Conservation (phyloP, 2,797 vertebrate genomes). For the Phalloptychus januarius region DNA sequence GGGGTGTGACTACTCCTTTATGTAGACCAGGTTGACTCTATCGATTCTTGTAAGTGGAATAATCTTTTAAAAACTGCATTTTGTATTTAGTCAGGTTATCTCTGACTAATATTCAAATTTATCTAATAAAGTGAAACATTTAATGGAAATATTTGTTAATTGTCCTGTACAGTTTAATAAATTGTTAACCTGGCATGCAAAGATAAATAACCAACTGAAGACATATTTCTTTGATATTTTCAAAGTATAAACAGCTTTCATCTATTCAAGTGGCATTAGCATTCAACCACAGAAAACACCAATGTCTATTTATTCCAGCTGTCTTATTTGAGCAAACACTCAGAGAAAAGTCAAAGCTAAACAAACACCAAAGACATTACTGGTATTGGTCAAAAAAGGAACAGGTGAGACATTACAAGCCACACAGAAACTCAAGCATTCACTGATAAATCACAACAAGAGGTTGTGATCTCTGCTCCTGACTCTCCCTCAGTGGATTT, state of each 20-base stretch:
- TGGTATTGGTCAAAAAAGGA: conserved; percentile 39
- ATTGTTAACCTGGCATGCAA: background rate
- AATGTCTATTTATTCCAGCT: background rate
- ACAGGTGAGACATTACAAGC: conserved; percentile 66
- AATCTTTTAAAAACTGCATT: background rate
- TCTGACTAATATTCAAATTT: background rate
- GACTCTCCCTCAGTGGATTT: conserved; percentile 32
- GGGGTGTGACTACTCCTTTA: background rate
- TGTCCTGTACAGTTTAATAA: background rate
- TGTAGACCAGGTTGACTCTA: background rate
- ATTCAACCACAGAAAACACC: background rate
- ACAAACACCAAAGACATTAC: conserved; percentile 32
- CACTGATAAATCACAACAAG: conserved; percentile 54
- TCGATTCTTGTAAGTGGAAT: background rate
- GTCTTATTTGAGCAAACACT: background rate
- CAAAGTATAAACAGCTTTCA: background rate
- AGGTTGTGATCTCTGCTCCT: background rate
- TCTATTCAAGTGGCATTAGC: background rate
- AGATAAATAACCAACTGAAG: background rate
- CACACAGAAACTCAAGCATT: conserved; percentile 46
- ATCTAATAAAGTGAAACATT: background rate
- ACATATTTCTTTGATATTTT: background rate
- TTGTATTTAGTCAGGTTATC: background rate
- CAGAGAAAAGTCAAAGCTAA: conserved; percentile 1
- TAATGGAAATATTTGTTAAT: background rate